Conservation (phyloP, 1,140 invertebrate genomes). For the Thaumetopoea pityocampa region DNA sequence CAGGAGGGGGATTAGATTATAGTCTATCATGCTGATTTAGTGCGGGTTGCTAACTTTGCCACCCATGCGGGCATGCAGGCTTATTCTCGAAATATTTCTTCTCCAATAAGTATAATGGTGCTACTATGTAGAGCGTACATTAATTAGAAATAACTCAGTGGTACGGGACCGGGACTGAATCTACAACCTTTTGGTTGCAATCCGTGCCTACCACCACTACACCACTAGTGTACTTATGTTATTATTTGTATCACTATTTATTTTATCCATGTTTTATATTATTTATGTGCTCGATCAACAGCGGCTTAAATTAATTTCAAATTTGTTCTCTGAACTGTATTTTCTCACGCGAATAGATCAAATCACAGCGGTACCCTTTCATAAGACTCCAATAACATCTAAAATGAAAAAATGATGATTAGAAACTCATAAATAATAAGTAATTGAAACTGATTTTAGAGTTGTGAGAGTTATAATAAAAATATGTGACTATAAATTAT, state of each 20-base stretch:
- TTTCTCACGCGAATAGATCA: slow-evolving; percentile 36
- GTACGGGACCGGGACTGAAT: too few species aligned
- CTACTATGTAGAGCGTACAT: too few species aligned
- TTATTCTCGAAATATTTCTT: too few species aligned
- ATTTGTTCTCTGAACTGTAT: slow-evolving; percentile 32
- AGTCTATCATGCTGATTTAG: too few species aligned
- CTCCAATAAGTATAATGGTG: too few species aligned
- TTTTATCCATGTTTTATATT: background rate
- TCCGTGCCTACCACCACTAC: background rate
- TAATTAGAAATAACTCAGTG: too few species aligned
- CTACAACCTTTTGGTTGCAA: too few species aligned
- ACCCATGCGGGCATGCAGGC: too few species aligned
- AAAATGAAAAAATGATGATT: slow-evolving; percentile 28
- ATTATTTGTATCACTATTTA: slow-evolving; percentile 1
- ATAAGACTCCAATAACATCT: slow-evolving; percentile 16
- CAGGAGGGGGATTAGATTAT: too few species aligned
- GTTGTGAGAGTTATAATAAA: slow-evolving; percentile 6
- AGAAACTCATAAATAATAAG: slow-evolving; percentile 26
- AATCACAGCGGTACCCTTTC: slow-evolving; percentile 18
- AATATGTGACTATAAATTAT: too few species aligned
- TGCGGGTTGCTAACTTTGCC: too few species aligned
- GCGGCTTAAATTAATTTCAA: slow-evolving; percentile 44
- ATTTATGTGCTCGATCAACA: slow-evolving; percentile 17
- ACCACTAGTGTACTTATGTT: background rate
- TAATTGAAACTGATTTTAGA: slow-evolving; percentile 19